A percentile compares a stretch with the other conserved stretches of the same genome.
Evolutionary conservation across 2,888 invertebrate genomes (phyloP).

Genomic region (Drosophila putrida): DNA sequence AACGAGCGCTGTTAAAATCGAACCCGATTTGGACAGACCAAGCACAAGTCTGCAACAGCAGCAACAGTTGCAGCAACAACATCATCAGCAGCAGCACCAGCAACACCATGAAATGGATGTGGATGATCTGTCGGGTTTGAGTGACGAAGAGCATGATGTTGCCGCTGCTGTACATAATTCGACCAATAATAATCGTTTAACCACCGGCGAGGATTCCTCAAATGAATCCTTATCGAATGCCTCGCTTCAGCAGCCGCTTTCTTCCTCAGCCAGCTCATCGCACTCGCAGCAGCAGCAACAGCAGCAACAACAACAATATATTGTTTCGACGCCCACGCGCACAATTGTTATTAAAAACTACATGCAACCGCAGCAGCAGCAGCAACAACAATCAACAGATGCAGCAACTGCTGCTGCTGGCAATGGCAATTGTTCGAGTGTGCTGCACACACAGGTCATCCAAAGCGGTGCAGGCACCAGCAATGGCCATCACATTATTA

Average conservation of each 20-base stretch:
- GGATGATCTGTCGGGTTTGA: slow-evolving; percentile 76
- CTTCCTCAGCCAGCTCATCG: slow-evolving; percentile 64
- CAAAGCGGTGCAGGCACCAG: slow-evolving; percentile 80
- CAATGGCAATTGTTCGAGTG: slow-evolving; percentile 45
- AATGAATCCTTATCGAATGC: slow-evolving; percentile 83
- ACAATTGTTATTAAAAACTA: slow-evolving; percentile 84
- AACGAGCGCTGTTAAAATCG: slow-evolving; percentile 46
- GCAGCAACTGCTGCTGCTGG: slow-evolving; percentile 42
- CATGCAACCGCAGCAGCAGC: slow-evolving; percentile 73
- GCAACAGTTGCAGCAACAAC: slow-evolving; percentile 10
- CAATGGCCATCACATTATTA: slow-evolving; percentile 72
- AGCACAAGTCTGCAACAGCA: slow-evolving; percentile 43
- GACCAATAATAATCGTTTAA: slow-evolving; percentile 71
- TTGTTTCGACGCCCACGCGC: slow-evolving; percentile 77
- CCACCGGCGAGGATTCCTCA: slow-evolving; percentile 84
- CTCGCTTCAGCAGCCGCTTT: slow-evolving; percentile 70
- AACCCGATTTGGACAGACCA: slow-evolving; percentile 43
- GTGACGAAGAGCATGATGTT: slow-evolving; percentile 71
- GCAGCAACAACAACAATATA: slow-evolving; percentile 77
- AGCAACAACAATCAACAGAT: slow-evolving; percentile 65
- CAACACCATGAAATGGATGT: slow-evolving; percentile 60
- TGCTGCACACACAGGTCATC: slow-evolving; percentile 75
- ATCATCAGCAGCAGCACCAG: slow-evolving; percentile 2
- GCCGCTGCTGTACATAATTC: slow-evolving; percentile 64
- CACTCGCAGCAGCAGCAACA: slow-evolving; percentile 62